phyloP scores from a whole-genome alignment of 92 coral and sea anemone species.

The Parazoanthus darwini region DNA sequence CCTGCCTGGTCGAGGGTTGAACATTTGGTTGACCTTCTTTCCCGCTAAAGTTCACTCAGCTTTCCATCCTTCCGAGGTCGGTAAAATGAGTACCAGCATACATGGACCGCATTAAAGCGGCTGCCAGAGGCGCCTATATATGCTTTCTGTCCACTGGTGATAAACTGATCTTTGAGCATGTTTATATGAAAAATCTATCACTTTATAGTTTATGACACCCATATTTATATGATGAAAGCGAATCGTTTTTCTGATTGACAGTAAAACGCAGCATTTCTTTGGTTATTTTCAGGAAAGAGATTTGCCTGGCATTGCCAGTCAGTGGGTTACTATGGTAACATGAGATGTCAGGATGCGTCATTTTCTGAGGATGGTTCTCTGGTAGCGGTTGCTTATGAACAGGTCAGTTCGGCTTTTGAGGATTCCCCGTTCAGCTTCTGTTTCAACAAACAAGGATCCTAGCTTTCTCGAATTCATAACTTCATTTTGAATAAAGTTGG shows the following conservation, averaged over 20 bases:
- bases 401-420: conserved; percentile 48
- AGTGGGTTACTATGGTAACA: conserved; percentile 88
- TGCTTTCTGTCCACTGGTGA: too few relatives aligned
- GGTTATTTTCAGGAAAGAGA: conserved; percentile 43
- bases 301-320: conserved; percentile 90
- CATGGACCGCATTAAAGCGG: too few relatives aligned
- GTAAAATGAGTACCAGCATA: too few relatives aligned
- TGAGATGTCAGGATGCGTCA: conserved; percentile 72
- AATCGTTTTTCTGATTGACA: not conserved
- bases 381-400: conserved; percentile 82
- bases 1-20: too few relatives aligned
- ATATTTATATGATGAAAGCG: not conserved
- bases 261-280: not conserved
- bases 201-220: too few relatives aligned
- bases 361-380: conserved; percentile 96
- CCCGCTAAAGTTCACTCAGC: too few relatives aligned
- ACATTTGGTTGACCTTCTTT: too few relatives aligned
- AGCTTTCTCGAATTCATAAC: not conserved
- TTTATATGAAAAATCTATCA: too few relatives aligned
- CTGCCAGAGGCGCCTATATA: too few relatives aligned
- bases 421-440: not conserved
- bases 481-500: not conserved
- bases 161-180: too few relatives aligned
- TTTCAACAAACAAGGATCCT: not conserved
- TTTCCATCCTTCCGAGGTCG: too few relatives aligned